phyloP scores from a whole-genome alignment of 2,797 vertebrate species.

The Anolis apletophallus region DNA sequence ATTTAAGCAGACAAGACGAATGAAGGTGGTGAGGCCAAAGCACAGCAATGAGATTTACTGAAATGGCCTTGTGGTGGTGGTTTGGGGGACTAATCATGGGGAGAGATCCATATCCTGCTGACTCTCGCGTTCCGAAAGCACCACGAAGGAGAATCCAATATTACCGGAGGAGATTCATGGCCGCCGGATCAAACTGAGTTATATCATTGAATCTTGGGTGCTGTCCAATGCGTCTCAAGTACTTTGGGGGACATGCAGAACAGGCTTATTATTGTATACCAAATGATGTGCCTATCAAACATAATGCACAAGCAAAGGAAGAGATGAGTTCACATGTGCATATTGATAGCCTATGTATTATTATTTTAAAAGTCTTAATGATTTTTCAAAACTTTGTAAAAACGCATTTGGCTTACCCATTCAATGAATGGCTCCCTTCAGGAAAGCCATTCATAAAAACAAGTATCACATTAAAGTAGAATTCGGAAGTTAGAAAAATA shows the following conservation, averaged over 20 bases:
- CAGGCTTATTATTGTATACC: background rate
- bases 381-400: no score
- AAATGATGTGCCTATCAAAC: background rate
- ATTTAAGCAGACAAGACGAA: conserved; percentile 37
- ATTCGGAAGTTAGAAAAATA: no score
- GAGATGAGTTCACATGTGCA: no score
- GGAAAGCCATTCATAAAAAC: no score
- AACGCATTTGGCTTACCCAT: no score
- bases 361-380: no score
- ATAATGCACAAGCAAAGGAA: background rate
- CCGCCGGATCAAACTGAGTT: background rate
- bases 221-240: background rate
- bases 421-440: no score
- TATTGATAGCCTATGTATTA: no score
- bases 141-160: background rate
- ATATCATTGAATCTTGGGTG: background rate
- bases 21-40: conserved; percentile 43
- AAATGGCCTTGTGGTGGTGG: conserved; percentile 61
- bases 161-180: background rate
- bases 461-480: no score
- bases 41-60: conserved; percentile 29
- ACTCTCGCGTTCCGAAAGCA: background rate
- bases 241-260: background rate
- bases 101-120: conserved; percentile 39
- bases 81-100: conserved; percentile 39